These are phyloP conservation scores for Mus spicilegus DNA, from an alignment of 2,113 vertebrate species.

Conservation along the genomic window DNA sequence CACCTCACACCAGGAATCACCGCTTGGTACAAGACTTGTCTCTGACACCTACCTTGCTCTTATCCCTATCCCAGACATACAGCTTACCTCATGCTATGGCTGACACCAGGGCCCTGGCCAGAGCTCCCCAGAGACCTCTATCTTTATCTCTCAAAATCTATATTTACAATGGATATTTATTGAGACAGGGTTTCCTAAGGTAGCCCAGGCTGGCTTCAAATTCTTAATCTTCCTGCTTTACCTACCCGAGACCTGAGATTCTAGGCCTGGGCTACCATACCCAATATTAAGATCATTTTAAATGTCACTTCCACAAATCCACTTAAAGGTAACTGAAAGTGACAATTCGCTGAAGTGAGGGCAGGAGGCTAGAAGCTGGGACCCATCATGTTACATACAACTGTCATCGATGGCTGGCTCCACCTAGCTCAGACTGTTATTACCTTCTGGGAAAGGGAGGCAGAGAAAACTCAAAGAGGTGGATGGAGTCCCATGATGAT, in stretches of 20 bases:
- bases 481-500: fast-evolving
- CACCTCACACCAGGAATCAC: fast-evolving
- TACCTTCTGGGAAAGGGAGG: neutral
- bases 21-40: neutral
- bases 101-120: neutral
- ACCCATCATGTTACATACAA: fast-evolving
- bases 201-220: neutral
- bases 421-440: fast-evolving
- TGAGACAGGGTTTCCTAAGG: neutral
- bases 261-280: neutral
- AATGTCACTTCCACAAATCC: neutral
- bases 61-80: fast-evolving
- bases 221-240: neutral
- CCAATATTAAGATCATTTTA: neutral
- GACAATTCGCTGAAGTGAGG: neutral
- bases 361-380: neutral
- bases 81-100: no score
- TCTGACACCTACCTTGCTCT: neutral
- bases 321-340: neutral
- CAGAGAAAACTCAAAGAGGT: neutral
- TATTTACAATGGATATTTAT: neutral
- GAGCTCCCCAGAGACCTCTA: neutral
- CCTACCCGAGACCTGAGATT: neutral
- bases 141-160: neutral
- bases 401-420: fast-evolving